Base-by-base conservation (phyloP, 1,140 invertebrate genomes). In the Pygmarrhopalites habei region DNA sequence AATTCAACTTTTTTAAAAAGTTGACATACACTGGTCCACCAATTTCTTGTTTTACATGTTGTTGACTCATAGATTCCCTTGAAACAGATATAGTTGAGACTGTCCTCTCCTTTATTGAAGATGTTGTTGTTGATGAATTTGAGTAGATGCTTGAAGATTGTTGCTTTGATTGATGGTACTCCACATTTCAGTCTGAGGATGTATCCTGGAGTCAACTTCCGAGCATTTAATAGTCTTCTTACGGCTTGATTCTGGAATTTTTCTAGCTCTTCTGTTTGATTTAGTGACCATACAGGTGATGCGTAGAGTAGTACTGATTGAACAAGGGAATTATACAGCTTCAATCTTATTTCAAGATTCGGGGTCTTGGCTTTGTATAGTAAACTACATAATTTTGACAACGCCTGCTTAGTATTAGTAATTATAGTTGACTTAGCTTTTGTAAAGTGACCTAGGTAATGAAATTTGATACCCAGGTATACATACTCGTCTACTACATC, bases 241-340 rank as follows among this genome's bases (percentile, higher is more conserved):
- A 56, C 17, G n/a, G 46, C 55, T 56, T 46, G n/a, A 4, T 25
- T 29, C 25, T 62, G 60, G n/a, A 62, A 32, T 19, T 29, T 26
- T 35, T 44, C 52, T 17, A 62, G 21, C n/a, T 47, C 39, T 2
- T 55, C 39, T 23, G 32, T 19, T 14, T 32, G 46, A 1, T 21
- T 26, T 2, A 56, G 0, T 5, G 41, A 41, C 60, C 53, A 62
- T 0, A 62, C 26, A 1, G 60, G 52, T 3, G 41, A 5, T 1
- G 21, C 23, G 19, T 62, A 62, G 2, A 61, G 49, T 1, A 56
- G 4, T 12, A 62, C 53, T 0, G 41, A 53, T 46, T 30, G 23
- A 0, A 56, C 43, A 1, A 57, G 2, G 5, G 52, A 56, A 12
- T 32, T 30, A 32, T 56, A 62, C 2, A 62, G 26, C 15, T 46